Percentiles rank a stretch among this genome's conserved stretches.
phyloP scores from a whole-genome alignment of 2,888 invertebrate species.

The Idaea biselata region DNA sequence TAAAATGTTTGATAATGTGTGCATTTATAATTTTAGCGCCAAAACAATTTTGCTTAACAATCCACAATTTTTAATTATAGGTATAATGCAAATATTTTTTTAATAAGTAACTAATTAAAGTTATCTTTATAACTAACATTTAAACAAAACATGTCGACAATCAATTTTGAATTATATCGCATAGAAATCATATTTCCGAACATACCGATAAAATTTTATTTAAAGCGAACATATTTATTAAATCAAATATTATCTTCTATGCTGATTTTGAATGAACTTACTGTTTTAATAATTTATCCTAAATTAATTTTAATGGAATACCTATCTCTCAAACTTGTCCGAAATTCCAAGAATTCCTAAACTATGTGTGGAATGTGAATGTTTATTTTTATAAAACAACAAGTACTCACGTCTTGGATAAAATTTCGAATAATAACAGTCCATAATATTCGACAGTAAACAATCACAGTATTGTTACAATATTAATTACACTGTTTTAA shows the following conservation, averaged over 20 bases:
- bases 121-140: too few relatives aligned
- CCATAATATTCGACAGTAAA: slow-evolving; percentile 59
- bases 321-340: slow-evolving; percentile 9
- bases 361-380: slow-evolving; percentile 71
- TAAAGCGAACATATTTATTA: background rate
- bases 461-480: slow-evolving; percentile 59
- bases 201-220: too few relatives aligned
- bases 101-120: too few relatives aligned
- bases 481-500: slow-evolving; percentile 67
- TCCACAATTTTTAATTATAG: too few relatives aligned
- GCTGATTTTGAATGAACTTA: background rate
- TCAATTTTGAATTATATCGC: too few relatives aligned
- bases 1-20: too few relatives aligned
- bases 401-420: slow-evolving; percentile 79
- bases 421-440: slow-evolving; percentile 80
- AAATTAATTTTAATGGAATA: background rate
- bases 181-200: too few relatives aligned
- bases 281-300: background rate
- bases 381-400: slow-evolving; percentile 64
- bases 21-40: too few relatives aligned
- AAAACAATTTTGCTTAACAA: too few relatives aligned
- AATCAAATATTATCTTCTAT: background rate
- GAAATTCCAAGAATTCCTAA: slow-evolving; percentile 55
- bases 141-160: too few relatives aligned
- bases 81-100: too few relatives aligned